Percentiles rank a stretch among this genome's conserved stretches.
Conservation (phyloP, 2,797 vertebrate species). For the Rhincodon typus region DNA sequence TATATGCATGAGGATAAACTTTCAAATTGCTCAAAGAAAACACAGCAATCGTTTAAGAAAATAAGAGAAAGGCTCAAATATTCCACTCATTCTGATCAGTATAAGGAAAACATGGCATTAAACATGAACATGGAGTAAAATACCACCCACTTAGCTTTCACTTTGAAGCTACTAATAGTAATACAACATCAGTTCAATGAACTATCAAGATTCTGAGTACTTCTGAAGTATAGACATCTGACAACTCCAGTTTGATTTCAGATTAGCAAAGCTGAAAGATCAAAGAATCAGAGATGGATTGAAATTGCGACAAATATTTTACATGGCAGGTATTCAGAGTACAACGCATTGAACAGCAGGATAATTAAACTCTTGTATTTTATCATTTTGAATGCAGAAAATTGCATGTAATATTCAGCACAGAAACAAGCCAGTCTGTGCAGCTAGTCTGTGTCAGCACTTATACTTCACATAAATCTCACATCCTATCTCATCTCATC, state of each 20-base stretch:
- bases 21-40: background rate
- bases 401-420: background rate
- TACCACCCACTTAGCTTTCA: conserved; percentile 54
- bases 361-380: conserved; percentile 53
- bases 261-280: conserved; percentile 64
- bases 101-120: conserved; percentile 46
- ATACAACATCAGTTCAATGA: conserved; percentile 74
- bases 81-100: conserved; percentile 44
- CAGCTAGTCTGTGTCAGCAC: background rate
- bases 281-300: conserved; percentile 73
- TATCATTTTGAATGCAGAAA: conserved; percentile 52
- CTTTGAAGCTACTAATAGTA: conserved; percentile 57
- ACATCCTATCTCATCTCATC: background rate
- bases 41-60: conserved; percentile 44
- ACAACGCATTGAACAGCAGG: conserved; percentile 68
- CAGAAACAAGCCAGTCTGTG: background rate
- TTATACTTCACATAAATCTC: background rate
- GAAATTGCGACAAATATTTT: conserved; percentile 68
- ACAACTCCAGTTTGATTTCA: conserved; percentile 67
- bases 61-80: conserved; percentile 45
- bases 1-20: background rate
- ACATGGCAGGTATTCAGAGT: conserved; percentile 80
- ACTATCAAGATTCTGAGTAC: conserved; percentile 68
- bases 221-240: conserved; percentile 69
- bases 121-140: conserved; percentile 54